Base-by-base conservation (phyloP, 2,888 invertebrate species). In the Drosophila flavopinicola region DNA sequence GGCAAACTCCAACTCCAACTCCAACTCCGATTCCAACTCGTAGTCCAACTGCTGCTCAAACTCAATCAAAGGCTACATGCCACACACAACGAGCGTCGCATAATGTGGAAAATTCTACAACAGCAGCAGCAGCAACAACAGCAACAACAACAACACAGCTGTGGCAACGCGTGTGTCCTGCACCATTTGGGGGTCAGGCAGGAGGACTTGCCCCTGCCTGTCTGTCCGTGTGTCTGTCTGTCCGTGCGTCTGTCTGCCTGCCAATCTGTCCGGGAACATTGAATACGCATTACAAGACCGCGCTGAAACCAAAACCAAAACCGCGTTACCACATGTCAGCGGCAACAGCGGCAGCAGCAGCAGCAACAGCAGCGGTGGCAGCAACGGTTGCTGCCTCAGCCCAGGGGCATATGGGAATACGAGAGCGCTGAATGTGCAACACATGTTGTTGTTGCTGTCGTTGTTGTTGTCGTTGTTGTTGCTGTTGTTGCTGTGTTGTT, bases 201-300 rank as follows among this genome's bases (percentile, higher is more conserved):
- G 57, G 61, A 65, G 77, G 54, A 66, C 71, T 70, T 61, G 33
- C n/a, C n/a, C n/a, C n/a, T n/a, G 61, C 51, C 51, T 52, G 58
- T 61, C 65, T 48, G 68, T 32, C 51, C 15, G 66, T 44, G 39
- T 24, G 52, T 59, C 66, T 33, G 59, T 59, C 60, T 53, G 66
- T 20, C 58, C 24, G 53, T 47, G 61, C 29, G 66, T 53, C 66
- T 29, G 57, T 58, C 66, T 25, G 61, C 59, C 66, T 60, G 69
- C 60, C 65, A 61, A 57, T 52, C 66, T 79, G 79, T 73, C 87
- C 69, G 70, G 70, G 68, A 87, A 87, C 87, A 83, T 83, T 83
- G 83, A 87, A 83, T 83, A 87, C 83, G 83, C 83, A 83, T 83
- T 83, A 83, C 87, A 87, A 87, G 87, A 85, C 83, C 86, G 79